Conservation (phyloP, 2,797 vertebrate genomes). For the Lutjanus argentimaculatus region DNA sequence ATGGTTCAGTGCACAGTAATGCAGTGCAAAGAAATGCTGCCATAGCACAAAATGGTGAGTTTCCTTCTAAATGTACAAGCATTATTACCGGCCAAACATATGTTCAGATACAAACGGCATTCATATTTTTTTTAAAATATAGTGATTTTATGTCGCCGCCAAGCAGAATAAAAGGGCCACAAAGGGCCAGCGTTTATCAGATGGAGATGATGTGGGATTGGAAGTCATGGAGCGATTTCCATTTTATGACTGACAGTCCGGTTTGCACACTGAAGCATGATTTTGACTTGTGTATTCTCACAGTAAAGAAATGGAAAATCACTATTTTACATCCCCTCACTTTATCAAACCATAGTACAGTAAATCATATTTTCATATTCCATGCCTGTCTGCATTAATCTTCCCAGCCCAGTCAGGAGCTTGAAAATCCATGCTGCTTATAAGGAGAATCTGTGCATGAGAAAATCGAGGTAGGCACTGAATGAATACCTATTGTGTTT, state of each 20-base stretch:
- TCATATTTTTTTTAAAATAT: conserved; percentile 21
- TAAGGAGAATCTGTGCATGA: conserved; percentile 12
- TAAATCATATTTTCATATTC: conserved; percentile 55
- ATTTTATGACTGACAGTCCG: conserved; percentile 39
- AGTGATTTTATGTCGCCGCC: conserved; percentile 11
- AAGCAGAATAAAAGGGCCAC: conserved; percentile 4
- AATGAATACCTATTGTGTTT: conserved; percentile 50
- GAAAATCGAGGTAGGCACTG: conserved; percentile 43
- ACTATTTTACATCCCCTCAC: conserved; percentile 44
- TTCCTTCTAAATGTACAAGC: not conserved
- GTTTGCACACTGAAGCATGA: conserved; percentile 7
- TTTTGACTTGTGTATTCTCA: conserved; percentile 27
- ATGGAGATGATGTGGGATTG: conserved; percentile 19
- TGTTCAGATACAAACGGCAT: conserved; percentile 13
- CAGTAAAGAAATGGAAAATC: conserved; percentile 49
- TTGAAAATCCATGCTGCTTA: conserved; percentile 45
- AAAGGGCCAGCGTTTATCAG: conserved; percentile 22
- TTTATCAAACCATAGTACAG: conserved; percentile 36
- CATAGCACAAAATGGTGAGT: not conserved
- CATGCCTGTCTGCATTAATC: conserved; percentile 53
- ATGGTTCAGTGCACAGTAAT: conserved; percentile 4
- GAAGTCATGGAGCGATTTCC: conserved; percentile 20
- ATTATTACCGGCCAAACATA: not conserved
- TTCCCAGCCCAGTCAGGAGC: conserved; percentile 16
- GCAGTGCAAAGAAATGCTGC: not conserved